Evolutionary conservation across 2,888 invertebrate species (phyloP), one percentile per base, ranked within the genome.

Genomic region (Eupelmus urozonus): DNA sequence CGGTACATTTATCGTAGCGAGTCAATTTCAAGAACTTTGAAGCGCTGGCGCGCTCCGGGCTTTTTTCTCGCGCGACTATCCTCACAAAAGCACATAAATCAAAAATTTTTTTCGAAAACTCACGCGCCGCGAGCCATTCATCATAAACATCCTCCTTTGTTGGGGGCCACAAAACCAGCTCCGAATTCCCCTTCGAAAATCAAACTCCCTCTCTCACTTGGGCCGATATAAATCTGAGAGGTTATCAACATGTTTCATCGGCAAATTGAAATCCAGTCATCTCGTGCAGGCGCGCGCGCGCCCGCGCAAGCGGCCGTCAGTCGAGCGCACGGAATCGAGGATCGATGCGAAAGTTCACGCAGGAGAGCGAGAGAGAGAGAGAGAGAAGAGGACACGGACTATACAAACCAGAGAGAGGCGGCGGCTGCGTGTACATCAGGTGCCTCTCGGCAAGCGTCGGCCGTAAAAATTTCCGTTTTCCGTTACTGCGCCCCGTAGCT

Each of bases 391-490:
- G 34, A 34, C 3, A 62, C 53, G 16, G 29, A 11, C 18, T 71
- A n/a, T n/a, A 76, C 45, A 71, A 65, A 65, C 59, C 59, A 29
- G 63, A 16, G 25, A 45, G 73, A 9, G n/a, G 42, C 59, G 45
- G 20, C 40, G 7, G 53, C 3, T 49, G 29, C 25, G 49, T 65
- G 18, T n/a, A 57, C 40, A 60, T 59, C 40, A 51, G 51, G 42
- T 66, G 67, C 60, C 2, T 18, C 18, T 25, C 16, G 25, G 53
- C 25, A 42, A 72, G 72, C 63, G 29, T 42, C 13, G 55, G 23
- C 42, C 51, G 51, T 66, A 66, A 65, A 72, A 65, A 59, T 66
- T 66, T 66, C 59, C 66, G 23, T 57, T 65, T 29, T 27, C 27
- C 25, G n/a, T 63, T 27, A 62, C 55, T 27, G 27, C 23, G n/a